Percentiles rank a stretch among this genome's conserved stretches.
Evolutionary conservation across 2,888 invertebrate genomes (phyloP).

Genomic region (Sminthurides aquaticus): DNA sequence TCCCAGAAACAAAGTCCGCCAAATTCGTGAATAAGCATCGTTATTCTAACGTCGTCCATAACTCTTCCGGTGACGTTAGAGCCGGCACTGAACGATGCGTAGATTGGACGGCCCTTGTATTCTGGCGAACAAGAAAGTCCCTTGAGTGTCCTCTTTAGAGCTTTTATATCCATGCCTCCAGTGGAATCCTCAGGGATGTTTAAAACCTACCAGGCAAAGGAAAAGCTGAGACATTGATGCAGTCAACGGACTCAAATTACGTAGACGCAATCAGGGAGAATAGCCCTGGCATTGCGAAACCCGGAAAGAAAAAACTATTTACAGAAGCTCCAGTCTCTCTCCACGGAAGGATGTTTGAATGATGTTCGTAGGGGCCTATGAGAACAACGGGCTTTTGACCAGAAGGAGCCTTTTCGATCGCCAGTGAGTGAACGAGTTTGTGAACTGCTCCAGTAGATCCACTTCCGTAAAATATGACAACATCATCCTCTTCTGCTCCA

Average conservation of each 20-base stretch:
- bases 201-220: constrained; percentile 21
- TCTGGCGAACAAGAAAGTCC: constrained; percentile 9
- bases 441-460: constrained; percentile 68
- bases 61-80: constrained; percentile 85
- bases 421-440: constrained; percentile 57
- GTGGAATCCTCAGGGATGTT: constrained; percentile 23
- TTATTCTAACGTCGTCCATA: constrained; percentile 73
- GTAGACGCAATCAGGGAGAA: too few relatives aligned
- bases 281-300: too few relatives aligned
- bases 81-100: constrained; percentile 78
- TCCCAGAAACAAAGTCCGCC: constrained; percentile 84
- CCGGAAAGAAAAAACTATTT: too few relatives aligned
- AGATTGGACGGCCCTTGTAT: constrained; percentile 56
- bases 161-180: constrained; percentile 26
- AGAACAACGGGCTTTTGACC: constrained; percentile 54
- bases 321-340: constrained; percentile 59
- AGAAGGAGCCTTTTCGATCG: background rate
- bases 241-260: too few relatives aligned
- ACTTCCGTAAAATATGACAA: constrained; percentile 64
- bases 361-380: constrained; percentile 68
- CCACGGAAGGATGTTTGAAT: constrained; percentile 72
- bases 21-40: constrained; percentile 69
- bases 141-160: constrained; percentile 21
- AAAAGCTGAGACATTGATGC: too few relatives aligned
- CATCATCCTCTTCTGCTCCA: constrained; percentile 70